Evolutionary conservation across 2,888 invertebrate genomes (phyloP), one percentile per base, ranked within the genome.

Genomic region (Lasioglossum calceatum): DNA sequence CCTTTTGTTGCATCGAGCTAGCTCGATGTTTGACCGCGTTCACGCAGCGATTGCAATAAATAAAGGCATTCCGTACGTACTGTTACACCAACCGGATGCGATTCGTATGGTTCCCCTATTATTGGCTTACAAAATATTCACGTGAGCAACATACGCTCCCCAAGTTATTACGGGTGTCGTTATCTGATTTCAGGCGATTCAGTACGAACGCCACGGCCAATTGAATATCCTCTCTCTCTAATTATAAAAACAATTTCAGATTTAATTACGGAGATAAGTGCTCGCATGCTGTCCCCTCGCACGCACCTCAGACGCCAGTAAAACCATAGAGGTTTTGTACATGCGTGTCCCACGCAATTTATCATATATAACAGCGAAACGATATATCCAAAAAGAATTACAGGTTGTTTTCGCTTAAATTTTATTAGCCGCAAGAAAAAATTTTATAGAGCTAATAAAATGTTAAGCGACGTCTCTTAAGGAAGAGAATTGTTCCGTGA

Each of bases 71-170:
- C 27, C 61, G 74, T 73, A 71, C n/a, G 42, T 54, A 73, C 14
- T 74, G 79, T 23, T 77, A 74, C 47, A 70, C 58, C n/a, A 42
- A 14, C 73, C 58, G 54, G 58, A 71, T n/a, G 50, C 50, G 32
- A 50, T 42, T 79, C 73, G 36, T 77, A 71, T 23, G 58, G 73
- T 71, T 74, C 77, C 75, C 75, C 70, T 75, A n/a, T 83, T 83
- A 83, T 85, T 75, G 76, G 79, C 72, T 83, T 79, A 67, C 79
- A 72, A 83, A 84, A 79, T 84, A 76, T 84, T 71, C 19, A 50
- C 10, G 50, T 36, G 67, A 64, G 42, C 73, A 39, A 78, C 78
- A 77, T 73, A 81, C 72, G 77, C 74, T 32, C 75, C 19, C 19
- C 32, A 23, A 32, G 78, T 75, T 78, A 71, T 78, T 70, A 82